Conservation (phyloP, 2,113 vertebrate genomes). For the Mustela nigripes region DNA sequence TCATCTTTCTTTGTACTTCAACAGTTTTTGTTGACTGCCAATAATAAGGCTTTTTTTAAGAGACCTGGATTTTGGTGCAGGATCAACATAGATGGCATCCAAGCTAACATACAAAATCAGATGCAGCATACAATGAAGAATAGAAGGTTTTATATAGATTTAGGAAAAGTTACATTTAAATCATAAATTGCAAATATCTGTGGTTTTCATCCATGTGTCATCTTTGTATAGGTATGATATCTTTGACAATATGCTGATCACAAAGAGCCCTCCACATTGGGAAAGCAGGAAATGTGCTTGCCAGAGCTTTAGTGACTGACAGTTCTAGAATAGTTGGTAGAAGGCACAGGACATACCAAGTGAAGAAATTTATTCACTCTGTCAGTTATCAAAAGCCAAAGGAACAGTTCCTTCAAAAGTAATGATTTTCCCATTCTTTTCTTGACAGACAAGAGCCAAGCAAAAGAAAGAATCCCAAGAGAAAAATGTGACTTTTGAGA, state of each 20-base stretch:
- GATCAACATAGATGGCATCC: neutral
- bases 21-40: neutral
- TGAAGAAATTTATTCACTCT: neutral
- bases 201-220: neutral
- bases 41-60: neutral
- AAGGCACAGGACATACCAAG: neutral
- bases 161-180: neutral
- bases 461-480: neutral
- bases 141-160: neutral
- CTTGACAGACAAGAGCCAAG: neutral
- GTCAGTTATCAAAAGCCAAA: constrained; percentile 33
- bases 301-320: neutral
- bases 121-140: neutral
- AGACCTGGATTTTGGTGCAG: neutral
- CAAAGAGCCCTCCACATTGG: neutral
- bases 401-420: neutral
- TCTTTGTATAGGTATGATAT: neutral
- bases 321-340: neutral
- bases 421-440: neutral
- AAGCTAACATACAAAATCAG: neutral
- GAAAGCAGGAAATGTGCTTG: neutral
- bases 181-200: neutral
- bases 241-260: neutral
- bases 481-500: neutral
- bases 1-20: neutral